Conservation (phyloP, 1,140 invertebrate genomes). For the Aphelenchoides avenae region DNA sequence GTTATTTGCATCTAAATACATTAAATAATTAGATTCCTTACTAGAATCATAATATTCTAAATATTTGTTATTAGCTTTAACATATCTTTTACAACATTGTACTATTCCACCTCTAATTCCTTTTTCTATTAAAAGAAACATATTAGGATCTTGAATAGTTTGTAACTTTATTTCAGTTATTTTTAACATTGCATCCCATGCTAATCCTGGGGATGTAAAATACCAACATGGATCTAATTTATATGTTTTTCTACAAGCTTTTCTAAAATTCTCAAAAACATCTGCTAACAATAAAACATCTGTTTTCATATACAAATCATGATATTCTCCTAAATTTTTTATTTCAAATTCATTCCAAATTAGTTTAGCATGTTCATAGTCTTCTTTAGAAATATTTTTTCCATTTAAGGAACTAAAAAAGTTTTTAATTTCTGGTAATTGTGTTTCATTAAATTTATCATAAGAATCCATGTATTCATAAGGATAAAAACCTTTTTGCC, state of each 20-base stretch:
- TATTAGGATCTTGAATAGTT: conserved; percentile 45
- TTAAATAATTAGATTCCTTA: conserved; percentile 27
- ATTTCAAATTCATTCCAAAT: conserved; percentile 18
- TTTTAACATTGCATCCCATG: conserved; percentile 44
- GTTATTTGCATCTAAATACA: conserved; percentile 48
- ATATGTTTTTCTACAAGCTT: conserved; percentile 36
- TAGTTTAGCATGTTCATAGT: conserved; percentile 18
- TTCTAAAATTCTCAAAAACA: conserved; percentile 49
- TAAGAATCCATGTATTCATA: conserved; percentile 15
- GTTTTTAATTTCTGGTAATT: conserved; percentile 14
- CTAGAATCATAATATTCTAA: conserved; percentile 24
- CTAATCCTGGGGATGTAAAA: conserved; percentile 42
- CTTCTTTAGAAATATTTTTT: conserved; percentile 8
- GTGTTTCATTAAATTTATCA: conserved; percentile 15
- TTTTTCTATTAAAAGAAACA: conserved; percentile 44
- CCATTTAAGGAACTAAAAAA: conserved; percentile 5
- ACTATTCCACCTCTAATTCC: conserved; percentile 37
- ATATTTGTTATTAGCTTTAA: conserved; percentile 47
- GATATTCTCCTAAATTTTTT: conserved; percentile 32
- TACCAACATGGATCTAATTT: conserved; percentile 41
- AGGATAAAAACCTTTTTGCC: conserved; percentile 20
- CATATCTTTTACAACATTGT: conserved; percentile 31
- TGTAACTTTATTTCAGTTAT: conserved; percentile 42
- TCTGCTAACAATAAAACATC: conserved; percentile 45
- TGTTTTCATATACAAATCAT: conserved; percentile 24